These are phyloP conservation scores for Esox niger DNA, from an alignment of 2,113 vertebrate genomes.

Conservation along the genomic window DNA sequence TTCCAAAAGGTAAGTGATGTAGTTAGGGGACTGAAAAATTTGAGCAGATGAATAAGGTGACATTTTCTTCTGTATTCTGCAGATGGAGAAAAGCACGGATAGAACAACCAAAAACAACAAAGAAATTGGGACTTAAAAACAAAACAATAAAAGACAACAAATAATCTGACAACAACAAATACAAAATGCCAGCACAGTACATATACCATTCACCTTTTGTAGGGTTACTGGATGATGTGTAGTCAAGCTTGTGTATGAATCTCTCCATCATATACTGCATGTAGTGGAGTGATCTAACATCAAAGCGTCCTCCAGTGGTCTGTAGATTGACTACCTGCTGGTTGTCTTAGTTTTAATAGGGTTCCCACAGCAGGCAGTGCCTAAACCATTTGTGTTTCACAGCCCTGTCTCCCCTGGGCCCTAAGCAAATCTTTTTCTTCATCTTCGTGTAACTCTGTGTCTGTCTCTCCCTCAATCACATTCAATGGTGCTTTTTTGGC, in stretches of 20 bases:
- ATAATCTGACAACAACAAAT: neutral
- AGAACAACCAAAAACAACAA: too few relatives aligned
- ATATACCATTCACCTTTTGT: constrained; percentile 1
- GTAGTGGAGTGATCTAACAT: constrained; percentile 50
- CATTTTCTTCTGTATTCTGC: neutral
- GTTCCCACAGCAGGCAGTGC: constrained; percentile 57
- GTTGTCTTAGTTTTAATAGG: constrained; percentile 60
- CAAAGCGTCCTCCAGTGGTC: constrained; percentile 53
- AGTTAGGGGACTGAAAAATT: neutral
- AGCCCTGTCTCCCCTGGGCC: constrained; percentile 22
- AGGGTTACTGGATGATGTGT: constrained; percentile 19
- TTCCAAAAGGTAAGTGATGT: neutral
- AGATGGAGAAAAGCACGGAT: too few relatives aligned
- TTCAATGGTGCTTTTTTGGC: neutral
- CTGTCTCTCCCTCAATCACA: neutral
- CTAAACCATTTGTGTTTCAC: constrained; percentile 55
- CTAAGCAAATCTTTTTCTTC: too few relatives aligned
- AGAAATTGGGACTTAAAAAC: too few relatives aligned
- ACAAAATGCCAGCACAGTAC: neutral
- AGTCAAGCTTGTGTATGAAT: constrained; percentile 46
- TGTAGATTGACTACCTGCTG: constrained; percentile 63
- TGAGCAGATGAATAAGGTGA: neutral
- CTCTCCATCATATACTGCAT: constrained; percentile 37
- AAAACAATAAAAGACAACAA: too few relatives aligned
- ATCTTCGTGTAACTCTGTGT: too few relatives aligned